Conservation (phyloP, 2,888 invertebrate genomes). For the Noctua fimbriata region DNA sequence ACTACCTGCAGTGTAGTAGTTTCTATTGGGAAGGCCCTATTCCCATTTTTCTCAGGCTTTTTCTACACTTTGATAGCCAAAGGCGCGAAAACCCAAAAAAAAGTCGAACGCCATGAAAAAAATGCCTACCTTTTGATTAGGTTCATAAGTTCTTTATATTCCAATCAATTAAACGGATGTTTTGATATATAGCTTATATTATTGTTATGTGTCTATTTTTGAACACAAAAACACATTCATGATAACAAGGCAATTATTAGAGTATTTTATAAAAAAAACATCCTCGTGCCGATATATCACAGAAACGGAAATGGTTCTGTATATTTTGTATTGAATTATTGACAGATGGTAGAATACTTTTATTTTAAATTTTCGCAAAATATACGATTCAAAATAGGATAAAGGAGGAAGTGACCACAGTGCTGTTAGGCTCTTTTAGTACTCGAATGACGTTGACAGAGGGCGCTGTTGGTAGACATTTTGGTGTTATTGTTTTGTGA, state of each 20-base stretch:
- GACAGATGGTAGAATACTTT: neutral
- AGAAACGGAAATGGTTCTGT: conserved; percentile 45
- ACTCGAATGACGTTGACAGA: neutral
- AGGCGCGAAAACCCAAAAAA: neutral
- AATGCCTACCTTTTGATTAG: neutral
- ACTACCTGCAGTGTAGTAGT: too few species aligned
- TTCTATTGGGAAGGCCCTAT: neutral
- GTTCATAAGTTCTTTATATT: conserved; percentile 10
- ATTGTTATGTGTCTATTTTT: neutral
- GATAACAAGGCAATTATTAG: conserved; percentile 45
- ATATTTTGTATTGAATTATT: neutral
- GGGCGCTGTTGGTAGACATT: neutral
- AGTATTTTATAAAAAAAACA: conserved; percentile 29
- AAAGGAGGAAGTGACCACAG: neutral
- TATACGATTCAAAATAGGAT: neutral
- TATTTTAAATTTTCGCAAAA: neutral
- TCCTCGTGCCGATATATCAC: conserved; percentile 1
- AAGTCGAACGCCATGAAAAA: neutral
- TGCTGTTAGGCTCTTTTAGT: neutral
- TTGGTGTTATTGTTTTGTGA: neutral
- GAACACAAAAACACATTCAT: conserved; percentile 42
- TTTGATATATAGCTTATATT: conserved; percentile 36
- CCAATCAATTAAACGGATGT: conserved; percentile 43
- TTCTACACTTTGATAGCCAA: fast-evolving
- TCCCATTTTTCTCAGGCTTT: neutral